phyloP scores from a whole-genome alignment of 2,113 vertebrate genomes.

The Alligator sinensis region DNA sequence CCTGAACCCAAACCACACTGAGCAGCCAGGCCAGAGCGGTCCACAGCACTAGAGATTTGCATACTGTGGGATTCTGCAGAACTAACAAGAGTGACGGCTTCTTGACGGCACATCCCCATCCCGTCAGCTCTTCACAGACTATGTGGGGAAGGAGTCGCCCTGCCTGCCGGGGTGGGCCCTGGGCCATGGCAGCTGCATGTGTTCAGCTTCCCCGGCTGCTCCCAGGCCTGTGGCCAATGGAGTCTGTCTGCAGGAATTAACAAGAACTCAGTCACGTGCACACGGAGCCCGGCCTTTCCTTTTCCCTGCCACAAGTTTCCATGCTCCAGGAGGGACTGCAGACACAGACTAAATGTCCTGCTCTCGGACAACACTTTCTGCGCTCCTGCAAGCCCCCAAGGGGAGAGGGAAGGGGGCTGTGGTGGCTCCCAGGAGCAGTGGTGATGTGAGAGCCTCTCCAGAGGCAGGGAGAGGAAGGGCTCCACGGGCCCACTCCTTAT shows the following conservation, averaged over 20 bases:
- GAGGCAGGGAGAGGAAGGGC: neutral
- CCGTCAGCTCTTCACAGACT: neutral
- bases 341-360: neutral
- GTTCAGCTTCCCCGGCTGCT: neutral
- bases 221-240: neutral
- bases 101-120: neutral
- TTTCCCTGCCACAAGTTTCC: neutral
- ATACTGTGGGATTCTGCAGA: neutral
- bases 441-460: neutral
- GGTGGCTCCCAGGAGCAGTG: neutral
- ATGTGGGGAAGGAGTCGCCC: too few species aligned
- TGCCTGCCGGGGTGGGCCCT: neutral
- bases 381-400: neutral
- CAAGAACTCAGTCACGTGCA: neutral
- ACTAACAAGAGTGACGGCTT: neutral
- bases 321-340: neutral
- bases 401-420: neutral
- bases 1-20: neutral
- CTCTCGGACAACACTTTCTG: neutral
- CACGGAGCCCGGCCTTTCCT: neutral
- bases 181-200: neutral
- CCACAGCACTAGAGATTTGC: neutral
- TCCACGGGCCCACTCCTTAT: neutral
- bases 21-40: neutral
- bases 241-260: neutral